A percentile compares a stretch with the other conserved stretches of the same genome.
Evolutionary conservation across 2,888 invertebrate species (phyloP).

Genomic region (Anarsia innoxiella): DNA sequence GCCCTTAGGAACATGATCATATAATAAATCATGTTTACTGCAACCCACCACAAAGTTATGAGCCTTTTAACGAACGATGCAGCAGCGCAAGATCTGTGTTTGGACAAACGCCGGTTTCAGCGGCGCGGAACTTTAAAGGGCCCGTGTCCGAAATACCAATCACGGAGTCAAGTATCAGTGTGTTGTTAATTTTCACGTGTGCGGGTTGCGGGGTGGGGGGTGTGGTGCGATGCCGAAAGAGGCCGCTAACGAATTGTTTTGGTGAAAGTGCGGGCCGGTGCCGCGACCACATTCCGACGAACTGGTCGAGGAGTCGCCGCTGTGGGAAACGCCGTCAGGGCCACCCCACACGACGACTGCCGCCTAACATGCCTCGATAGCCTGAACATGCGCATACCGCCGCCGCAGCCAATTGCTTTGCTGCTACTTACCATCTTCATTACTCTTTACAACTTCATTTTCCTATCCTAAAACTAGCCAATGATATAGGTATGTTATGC

Average conservation of each 20-base stretch:
- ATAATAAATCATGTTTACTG: no score
- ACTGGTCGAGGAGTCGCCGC: conserved; percentile 71
- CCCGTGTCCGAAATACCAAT: conserved; percentile 48
- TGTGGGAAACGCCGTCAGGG: conserved; percentile 74
- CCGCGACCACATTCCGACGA: conserved; percentile 73
- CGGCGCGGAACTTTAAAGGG: conserved; percentile 41
- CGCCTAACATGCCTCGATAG: conserved; percentile 12
- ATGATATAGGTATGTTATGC: no score
- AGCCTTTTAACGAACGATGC: no score
- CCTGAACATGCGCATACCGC: conserved; percentile 10
- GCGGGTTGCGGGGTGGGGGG: conserved; percentile 47
- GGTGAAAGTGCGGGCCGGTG: conserved; percentile 75
- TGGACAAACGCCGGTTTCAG: conserved; percentile 21
- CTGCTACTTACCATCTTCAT: neutral
- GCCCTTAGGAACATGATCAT: no score
- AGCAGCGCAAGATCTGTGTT: no score
- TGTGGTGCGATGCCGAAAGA: conserved; percentile 70
- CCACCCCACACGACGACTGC: conserved; percentile 58
- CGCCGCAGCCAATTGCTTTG: neutral
- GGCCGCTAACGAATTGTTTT: conserved; percentile 75
- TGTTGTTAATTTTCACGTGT: conserved; percentile 68
- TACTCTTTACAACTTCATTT: no score
- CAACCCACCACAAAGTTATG: no score
- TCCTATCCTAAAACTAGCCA: no score
- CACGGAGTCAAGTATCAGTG: conserved; percentile 55